phyloP scores from a whole-genome alignment of 2,797 vertebrate genomes.

The Coluber constrictor region DNA sequence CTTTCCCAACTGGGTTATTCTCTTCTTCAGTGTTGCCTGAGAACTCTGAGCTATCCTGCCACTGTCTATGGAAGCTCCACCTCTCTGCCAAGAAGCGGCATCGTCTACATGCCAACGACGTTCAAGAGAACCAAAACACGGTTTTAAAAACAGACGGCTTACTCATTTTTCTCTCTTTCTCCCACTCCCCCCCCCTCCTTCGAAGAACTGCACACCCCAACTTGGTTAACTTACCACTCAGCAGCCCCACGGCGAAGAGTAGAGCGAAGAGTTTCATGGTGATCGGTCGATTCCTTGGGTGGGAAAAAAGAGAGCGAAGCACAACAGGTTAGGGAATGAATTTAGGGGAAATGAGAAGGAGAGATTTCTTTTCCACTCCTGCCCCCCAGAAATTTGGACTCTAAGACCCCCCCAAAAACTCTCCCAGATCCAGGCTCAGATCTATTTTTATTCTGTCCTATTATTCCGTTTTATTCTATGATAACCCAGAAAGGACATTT shows the following conservation, averaged over 20 bases:
- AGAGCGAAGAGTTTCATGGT: conserved; percentile 3
- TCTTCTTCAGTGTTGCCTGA: background rate
- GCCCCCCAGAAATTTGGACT: background rate
- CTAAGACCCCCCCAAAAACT: background rate
- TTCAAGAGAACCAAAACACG: background rate
- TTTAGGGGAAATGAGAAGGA: background rate
- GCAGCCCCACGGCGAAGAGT: background rate
- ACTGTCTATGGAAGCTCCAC: background rate
- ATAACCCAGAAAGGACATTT: background rate
- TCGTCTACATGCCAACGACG: background rate
- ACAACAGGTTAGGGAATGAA: background rate
- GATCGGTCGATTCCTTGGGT: background rate
- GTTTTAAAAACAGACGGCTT: background rate
- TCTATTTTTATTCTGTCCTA: background rate
- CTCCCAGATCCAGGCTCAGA: background rate
- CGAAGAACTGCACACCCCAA: background rate
- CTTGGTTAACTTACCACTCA: conserved; percentile 9
- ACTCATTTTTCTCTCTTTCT: background rate
- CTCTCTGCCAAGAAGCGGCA: background rate
- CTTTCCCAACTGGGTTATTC: too few species aligned
- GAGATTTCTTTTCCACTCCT: background rate
- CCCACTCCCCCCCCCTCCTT: accelerated
- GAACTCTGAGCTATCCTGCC: background rate
- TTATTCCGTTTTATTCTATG: background rate
- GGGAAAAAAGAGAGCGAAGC: background rate